Conservation (phyloP, 2,888 invertebrate species). For the Isoperla grammatica region DNA sequence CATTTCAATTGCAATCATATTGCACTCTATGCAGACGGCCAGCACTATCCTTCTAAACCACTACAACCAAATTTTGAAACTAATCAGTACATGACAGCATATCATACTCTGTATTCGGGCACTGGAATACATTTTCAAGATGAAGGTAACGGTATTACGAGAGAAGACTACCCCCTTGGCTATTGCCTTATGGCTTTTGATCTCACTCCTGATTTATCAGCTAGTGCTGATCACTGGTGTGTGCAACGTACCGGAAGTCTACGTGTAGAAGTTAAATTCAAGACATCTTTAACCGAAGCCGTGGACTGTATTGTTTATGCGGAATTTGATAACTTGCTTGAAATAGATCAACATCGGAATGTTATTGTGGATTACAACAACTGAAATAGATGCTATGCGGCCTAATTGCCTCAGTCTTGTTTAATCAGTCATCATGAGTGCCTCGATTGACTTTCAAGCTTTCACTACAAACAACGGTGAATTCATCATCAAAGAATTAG, state of each 20-base stretch:
- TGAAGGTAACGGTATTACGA: background rate
- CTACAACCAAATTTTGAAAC: background rate
- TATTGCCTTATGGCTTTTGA: background rate
- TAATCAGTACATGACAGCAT: slow-evolving; percentile 10
- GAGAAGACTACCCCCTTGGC: background rate
- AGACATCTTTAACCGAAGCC: background rate
- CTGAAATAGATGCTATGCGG: background rate
- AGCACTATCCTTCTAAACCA: background rate
- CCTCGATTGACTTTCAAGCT: background rate
- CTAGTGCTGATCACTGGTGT: background rate
- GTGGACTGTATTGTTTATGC: background rate
- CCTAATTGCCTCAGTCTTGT: background rate
- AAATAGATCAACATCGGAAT: background rate
- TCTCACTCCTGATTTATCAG: background rate
- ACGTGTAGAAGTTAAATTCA: background rate
- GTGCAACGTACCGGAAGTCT: background rate
- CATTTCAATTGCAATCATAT: background rate
- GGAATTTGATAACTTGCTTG: background rate
- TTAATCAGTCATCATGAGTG: background rate
- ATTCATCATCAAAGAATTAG: background rate
- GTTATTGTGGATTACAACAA: background rate
- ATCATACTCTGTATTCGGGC: slow-evolving; percentile 21
- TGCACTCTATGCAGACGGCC: background rate
- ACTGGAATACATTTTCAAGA: slow-evolving; percentile 10
- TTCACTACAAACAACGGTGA: background rate